Percentiles rank a stretch among this genome's conserved stretches.
Conservation (phyloP, 2,113 vertebrate species). For the Coturnix japonica region DNA sequence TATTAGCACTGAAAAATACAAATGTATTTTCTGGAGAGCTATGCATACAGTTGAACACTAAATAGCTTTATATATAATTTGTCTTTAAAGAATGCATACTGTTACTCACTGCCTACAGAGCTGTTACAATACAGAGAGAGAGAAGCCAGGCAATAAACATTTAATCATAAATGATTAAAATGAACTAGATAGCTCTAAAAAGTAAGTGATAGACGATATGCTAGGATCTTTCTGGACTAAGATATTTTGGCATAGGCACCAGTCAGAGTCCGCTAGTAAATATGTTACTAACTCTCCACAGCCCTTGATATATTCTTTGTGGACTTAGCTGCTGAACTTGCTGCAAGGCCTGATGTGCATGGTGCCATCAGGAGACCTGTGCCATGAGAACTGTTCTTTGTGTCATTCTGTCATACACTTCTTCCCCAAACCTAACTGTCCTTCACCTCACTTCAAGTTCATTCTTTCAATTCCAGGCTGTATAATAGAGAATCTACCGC, state of each 20-base stretch:
- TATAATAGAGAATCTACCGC: background rate
- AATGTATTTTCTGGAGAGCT: background rate
- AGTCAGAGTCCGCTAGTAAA: background rate
- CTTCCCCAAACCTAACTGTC: background rate
- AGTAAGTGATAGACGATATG: background rate
- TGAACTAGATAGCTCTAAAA: constrained; percentile 28
- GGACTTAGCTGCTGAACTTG: background rate
- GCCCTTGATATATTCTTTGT: background rate
- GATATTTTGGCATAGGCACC: background rate
- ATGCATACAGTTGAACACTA: background rate
- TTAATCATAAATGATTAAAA: constrained; percentile 45
- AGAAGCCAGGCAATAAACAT: constrained; percentile 8
- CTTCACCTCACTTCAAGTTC: constrained; percentile 33
- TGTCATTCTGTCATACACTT: background rate
- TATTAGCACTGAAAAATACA: constrained; percentile 4
- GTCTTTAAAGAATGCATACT: background rate
- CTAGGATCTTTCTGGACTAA: background rate
- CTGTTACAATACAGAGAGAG: background rate
- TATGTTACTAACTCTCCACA: background rate
- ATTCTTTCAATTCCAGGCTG: background rate
- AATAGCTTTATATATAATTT: background rate
- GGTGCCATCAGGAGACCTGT: background rate
- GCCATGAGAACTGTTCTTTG: background rate
- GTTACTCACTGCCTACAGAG: constrained; percentile 35
- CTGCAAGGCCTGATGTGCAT: background rate